A percentile compares a stretch with the other conserved stretches of the same genome.
These are phyloP conservation scores for Oreochromis niloticus DNA, from an alignment of 2,113 vertebrate genomes.

Conservation along the genomic window DNA sequence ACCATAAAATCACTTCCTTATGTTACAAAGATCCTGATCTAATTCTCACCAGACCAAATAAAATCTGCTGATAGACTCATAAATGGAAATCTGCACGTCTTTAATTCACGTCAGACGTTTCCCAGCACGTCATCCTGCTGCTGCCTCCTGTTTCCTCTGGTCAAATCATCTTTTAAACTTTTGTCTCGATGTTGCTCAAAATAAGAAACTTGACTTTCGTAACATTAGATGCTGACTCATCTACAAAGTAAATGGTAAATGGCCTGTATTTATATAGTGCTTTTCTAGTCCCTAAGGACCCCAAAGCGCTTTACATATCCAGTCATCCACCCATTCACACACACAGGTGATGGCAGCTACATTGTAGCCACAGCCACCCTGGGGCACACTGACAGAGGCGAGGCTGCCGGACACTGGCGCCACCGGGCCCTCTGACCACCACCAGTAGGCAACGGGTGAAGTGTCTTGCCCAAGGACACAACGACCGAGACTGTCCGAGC, in stretches of 20 bases:
- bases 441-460: no score
- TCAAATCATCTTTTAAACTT: background rate
- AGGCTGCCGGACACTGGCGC: no score
- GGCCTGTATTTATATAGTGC: no score
- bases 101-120: background rate
- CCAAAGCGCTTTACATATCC: no score
- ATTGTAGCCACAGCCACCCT: no score
- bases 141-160: background rate
- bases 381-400: no score
- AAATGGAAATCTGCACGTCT: rapidly evolving
- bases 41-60: background rate
- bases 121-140: rapidly evolving
- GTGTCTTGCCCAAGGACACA: no score
- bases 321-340: no score
- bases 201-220: background rate
- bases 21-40: background rate
- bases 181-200: background rate
- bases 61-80: background rate
- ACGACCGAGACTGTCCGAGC: no score
- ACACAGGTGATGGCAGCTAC: no score
- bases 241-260: background rate
- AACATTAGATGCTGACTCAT: rapidly evolving
- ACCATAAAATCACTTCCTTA: rapidly evolving
- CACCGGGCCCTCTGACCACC: no score
- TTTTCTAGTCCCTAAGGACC: no score